phyloP scores from a whole-genome alignment of 2,888 invertebrate genomes.

The Lepetodrilus schrolli region DNA sequence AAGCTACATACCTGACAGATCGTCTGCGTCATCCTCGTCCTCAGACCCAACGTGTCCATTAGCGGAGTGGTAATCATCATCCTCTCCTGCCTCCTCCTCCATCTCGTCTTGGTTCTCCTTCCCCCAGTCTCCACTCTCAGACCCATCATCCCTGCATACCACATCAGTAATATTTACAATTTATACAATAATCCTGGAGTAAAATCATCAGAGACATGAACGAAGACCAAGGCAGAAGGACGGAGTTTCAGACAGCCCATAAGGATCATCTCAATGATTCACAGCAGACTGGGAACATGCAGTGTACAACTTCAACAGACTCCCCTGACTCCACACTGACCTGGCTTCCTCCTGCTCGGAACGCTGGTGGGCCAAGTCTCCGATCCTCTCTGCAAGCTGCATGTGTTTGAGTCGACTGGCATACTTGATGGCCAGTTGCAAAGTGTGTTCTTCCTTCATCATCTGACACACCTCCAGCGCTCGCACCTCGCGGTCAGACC shows the following conservation, averaged over 20 bases:
- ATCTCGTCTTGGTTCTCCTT: background rate
- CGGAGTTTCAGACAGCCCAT: too few relatives aligned
- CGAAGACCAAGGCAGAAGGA: too few relatives aligned
- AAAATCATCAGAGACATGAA: too few relatives aligned
- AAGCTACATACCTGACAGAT: slow-evolving; percentile 30
- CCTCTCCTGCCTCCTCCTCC: background rate
- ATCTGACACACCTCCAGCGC: slow-evolving; percentile 90
- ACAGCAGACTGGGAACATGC: too few relatives aligned
- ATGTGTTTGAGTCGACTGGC: slow-evolving; percentile 86
- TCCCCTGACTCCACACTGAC: too few relatives aligned
- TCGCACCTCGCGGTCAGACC: slow-evolving; percentile 87
- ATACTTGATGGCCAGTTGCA: slow-evolving; percentile 91
- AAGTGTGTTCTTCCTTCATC: slow-evolving; percentile 84
- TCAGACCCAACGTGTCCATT: slow-evolving; percentile 34
- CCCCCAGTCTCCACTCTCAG: background rate
- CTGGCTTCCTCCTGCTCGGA: slow-evolving; percentile 52
- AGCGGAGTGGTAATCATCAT: background rate
- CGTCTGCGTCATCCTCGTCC: slow-evolving; percentile 28
- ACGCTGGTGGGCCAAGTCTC: slow-evolving; percentile 77
- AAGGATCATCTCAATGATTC: too few relatives aligned
- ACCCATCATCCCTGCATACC: too few relatives aligned
- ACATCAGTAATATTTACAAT: too few relatives aligned
- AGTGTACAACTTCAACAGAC: too few relatives aligned
- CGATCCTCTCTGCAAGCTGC: slow-evolving; percentile 86
- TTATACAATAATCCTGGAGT: too few relatives aligned